phyloP scores from a whole-genome alignment of 2,888 invertebrate species.

The Mesopsocus fuscifrons region DNA sequence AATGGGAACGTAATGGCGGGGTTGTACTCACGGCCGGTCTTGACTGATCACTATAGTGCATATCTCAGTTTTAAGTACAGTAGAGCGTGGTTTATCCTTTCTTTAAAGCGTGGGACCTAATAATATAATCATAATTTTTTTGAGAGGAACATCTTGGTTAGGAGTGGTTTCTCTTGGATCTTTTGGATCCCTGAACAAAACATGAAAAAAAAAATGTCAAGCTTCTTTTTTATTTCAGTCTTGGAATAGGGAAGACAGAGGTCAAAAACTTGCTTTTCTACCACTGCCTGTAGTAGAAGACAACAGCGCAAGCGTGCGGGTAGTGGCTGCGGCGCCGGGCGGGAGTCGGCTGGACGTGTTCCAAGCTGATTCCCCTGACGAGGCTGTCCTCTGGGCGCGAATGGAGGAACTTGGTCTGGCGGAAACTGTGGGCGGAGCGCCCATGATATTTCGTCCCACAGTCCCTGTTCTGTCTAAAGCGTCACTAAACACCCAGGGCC shows the following conservation, averaged over 20 bases:
- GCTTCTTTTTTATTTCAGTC: background rate
- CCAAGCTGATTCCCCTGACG: background rate
- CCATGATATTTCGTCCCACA: conserved; percentile 7
- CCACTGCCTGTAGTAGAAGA: background rate
- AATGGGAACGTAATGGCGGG: no score
- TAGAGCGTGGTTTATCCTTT: no score
- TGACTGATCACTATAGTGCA: no score
- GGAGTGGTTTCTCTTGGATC: no score
- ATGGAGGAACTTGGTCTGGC: conserved; percentile 5
- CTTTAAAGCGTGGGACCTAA: no score
- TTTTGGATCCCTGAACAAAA: no score
- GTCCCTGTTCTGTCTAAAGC: conserved; percentile 13
- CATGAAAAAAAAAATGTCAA: no score
- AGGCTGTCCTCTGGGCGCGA: conserved; percentile 1
- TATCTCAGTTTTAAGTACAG: no score
- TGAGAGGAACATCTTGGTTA: no score
- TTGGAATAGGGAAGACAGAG: background rate
- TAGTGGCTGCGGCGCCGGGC: background rate
- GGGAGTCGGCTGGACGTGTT: background rate
- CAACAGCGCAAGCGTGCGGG: background rate
- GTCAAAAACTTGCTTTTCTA: background rate
- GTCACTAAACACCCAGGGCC: conserved; percentile 8
- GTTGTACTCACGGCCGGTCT: no score
- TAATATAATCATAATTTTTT: no score
- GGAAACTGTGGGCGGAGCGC: conserved; percentile 1